Conservation (phyloP, 2,113 vertebrate genomes). For the Lates calcarifer region DNA sequence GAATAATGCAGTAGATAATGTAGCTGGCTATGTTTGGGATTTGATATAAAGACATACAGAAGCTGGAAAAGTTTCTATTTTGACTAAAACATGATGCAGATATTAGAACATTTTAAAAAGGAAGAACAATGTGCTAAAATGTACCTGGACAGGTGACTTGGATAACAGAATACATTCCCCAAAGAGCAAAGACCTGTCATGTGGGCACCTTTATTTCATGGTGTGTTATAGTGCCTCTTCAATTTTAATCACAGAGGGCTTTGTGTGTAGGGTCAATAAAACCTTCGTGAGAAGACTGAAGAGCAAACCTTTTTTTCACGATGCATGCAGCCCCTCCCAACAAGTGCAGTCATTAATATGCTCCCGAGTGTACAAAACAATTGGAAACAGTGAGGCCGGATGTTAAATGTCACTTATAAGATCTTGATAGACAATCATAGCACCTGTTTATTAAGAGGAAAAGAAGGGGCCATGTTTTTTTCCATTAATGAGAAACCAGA, state of each 20-base stretch:
- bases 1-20: background rate
- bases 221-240: constrained; percentile 61
- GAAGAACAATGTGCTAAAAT: background rate
- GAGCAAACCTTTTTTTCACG: constrained; percentile 44
- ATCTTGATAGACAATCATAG: constrained; percentile 24
- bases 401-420: constrained; percentile 38
- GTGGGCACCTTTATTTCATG: constrained; percentile 71
- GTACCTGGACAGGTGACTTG: background rate
- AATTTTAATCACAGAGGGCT: constrained; percentile 72
- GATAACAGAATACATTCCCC: constrained; percentile 42
- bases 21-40: background rate
- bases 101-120: background rate
- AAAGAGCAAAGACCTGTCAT: constrained; percentile 45
- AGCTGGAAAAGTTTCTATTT: background rate
- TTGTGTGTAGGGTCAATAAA: constrained; percentile 70
- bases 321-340: background rate
- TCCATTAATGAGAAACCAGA: constrained; percentile 52
- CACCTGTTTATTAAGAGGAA: constrained; percentile 47
- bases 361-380: constrained; percentile 7
- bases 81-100: background rate
- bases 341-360: constrained; percentile 11
- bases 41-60: background rate
- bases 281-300: constrained; percentile 52
- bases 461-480: constrained; percentile 2
- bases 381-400: constrained; percentile 1